Base-by-base conservation (phyloP, 2,113 vertebrate genomes). In the Zingel zingel region DNA sequence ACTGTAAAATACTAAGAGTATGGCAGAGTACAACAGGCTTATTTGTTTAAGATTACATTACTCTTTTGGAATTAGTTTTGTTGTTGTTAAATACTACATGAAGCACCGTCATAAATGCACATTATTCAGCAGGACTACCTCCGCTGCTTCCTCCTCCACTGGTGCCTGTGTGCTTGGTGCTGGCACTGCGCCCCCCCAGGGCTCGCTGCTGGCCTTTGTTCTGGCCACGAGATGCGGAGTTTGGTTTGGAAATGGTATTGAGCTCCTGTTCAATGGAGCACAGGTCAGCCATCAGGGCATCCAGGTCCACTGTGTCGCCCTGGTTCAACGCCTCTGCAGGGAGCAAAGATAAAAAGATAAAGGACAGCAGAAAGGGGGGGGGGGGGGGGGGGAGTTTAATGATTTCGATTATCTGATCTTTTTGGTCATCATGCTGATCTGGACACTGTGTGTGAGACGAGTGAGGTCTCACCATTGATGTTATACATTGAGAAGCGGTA, bases 401-500 rank as follows among this genome's bases (percentile, higher is more conserved):
- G 6, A 63, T 15, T 71, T 45, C 0, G 33, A 70, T 39, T 33
- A 6, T 25, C 33, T 19, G 19, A 59, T 25, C 19, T 64, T 12
- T 69, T 15, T 15, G 6, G 19, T 16, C 57, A 14, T 74, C 23
- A 18, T 43, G 8, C 30, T 14, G 36, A 57, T 43, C 3, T 51
- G 19, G 3, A 33, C 4, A 25, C 9, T 9, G 3, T 14, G 3
- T 14, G 19, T 16, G 6, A 61, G 27, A n/a, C 19, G 54, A 68
- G 47, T 53, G 62, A 51, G 3, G 3, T 50, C 96, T 96, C 94
- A 99, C 98, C 98, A 88, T 99, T 99, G 84, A 99, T 95, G 91
- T 99, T 99, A 88, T 99, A 99, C 97, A 99, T 99, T 30, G 98
- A 99, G 94, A 99, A 99, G 23, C 98, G 97, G 89, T 99, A 99